Evolutionary conservation across 2,888 invertebrate species (phyloP).

Genomic region (Protula sp.): DNA sequence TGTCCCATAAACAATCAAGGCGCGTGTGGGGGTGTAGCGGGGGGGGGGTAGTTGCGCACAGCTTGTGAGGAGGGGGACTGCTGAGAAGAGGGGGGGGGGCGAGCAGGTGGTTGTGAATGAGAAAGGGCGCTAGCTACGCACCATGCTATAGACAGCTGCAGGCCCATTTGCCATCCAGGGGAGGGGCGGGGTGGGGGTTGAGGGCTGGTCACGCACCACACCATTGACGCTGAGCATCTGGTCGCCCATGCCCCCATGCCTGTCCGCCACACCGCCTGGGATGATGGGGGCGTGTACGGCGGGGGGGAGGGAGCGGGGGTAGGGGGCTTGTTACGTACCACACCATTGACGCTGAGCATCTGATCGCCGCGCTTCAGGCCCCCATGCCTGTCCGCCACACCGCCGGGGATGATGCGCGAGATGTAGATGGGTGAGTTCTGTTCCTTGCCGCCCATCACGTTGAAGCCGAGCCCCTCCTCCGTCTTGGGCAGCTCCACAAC

Average conservation of each 20-base stretch:
- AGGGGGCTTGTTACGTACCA: constrained; percentile 66
- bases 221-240: constrained; percentile 97
- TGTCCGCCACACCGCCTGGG: constrained; percentile 96
- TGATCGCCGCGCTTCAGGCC: constrained; percentile 97
- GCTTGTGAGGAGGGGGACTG: no score
- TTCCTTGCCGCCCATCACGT: constrained; percentile 99
- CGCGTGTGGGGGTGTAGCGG: no score
- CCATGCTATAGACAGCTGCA: no score
- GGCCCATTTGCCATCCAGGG: no score
- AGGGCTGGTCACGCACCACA: constrained; percentile 73
- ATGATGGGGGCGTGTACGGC: constrained; percentile 98
- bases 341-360: constrained; percentile 94
- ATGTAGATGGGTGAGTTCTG: constrained; percentile 99
- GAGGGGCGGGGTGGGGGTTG: no score
- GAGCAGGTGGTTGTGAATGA: no score
- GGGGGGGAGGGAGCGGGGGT: no score
- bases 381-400: constrained; percentile 96
- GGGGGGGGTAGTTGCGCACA: no score
- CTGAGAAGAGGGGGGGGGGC: no score
- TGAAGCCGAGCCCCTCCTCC: constrained; percentile 97
- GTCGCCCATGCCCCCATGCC: constrained; percentile 95
- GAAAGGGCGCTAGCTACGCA: no score
- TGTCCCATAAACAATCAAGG: no score
- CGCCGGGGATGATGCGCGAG: constrained; percentile 96
- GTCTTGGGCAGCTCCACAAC: constrained; percentile 98